Evolutionary conservation across 2,888 invertebrate species (phyloP), one percentile per base, ranked within the genome.

Genomic region (Lepidochitona cinerea): DNA sequence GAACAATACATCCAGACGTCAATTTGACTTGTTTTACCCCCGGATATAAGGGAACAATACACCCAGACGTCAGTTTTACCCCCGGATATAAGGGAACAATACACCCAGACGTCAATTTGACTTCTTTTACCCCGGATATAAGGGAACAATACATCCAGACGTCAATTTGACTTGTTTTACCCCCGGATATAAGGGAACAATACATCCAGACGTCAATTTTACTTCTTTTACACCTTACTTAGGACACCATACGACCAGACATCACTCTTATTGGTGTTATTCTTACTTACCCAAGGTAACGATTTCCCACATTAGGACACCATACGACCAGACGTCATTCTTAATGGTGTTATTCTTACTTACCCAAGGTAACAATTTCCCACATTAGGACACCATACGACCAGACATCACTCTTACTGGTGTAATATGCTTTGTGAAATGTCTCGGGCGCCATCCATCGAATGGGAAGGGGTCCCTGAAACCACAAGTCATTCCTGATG

Each of bases 371-470:
- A 14, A 97, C 97, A 65, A 98, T 96, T 91, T 98, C 97, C 98
- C 97, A 98, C 85, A 97, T 94, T 18, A 98, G 92, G 18, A 98
- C 95, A 0, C 97, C 97, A 85, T 97, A 98, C 84, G 97, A 97
- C 97, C 97, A 98, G 64, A 97, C 95, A 89, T 98, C 98, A 0
- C 97, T 96, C 91, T 97, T 97, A 1, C 95, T 94, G 14, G 97
- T 96, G 91, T 97, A 98, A 87, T 97, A 94, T 88, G 97, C 97
- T 89, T 98, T 97, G 29, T 96, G 96, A 0, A 98, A 93, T 0
- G 97, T 96, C 88, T 98, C 98, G 0, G 97, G 96, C 0, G 97
- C 96, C 97, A 98, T 97, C 98, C 98, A 98, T 89, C 97, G 92
- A 69, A 95, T 94, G 2, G 95, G 95, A 33, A 93, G 86, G 0